Evolutionary conservation across 2,888 invertebrate species (phyloP), one percentile per base, ranked within the genome.

Genomic region (Physocephala rufipes): DNA sequence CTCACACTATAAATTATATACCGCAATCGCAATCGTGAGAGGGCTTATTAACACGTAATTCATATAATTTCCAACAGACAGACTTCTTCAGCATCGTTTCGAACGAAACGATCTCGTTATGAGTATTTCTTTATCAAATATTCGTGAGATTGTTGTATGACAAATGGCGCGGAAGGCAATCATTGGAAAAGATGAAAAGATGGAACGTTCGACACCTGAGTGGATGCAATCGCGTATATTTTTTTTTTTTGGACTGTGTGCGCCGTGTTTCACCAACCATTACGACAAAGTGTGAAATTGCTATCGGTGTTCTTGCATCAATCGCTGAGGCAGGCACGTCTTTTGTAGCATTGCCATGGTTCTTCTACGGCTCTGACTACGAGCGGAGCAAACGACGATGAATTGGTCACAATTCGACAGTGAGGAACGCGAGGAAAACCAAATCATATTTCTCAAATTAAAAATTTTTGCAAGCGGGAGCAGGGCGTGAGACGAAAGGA

Each of bases 201-300:
- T 1, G 21, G 24, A 13, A 2, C 53, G 21, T 15, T 58, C 58
- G 58, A 58, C 58, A 58, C 70, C 30, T 43, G 49, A 26, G 51
- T n/a, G 26, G 69, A 24, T 24, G 70, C 74, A 76, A 77, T 73
- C 72, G 74, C 74, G 75, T n/a, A n/a, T n/a, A n/a, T n/a, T n/a
- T n/a, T n/a, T 73, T 67, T 71, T 53, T 70, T 74, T 53, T 63
- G 71, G n/a, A n/a, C n/a, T n/a, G n/a, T n/a, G n/a, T n/a, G 36
- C 19, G n/a, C 12, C 2, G 58, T 13, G 28, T 58, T 58, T 24
- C 13, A 58, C 15, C 58, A 24, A 58, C 28, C 71, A 67, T 67
- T 78, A 81, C 78, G 80, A 78, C 77, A 81, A 80, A 81, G 80
- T 80, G 80, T 80, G 80, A 80, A 81, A 73, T 71, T 71, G 75